Conservation (phyloP, 2,113 vertebrate genomes). For the Perca fluviatilis region DNA sequence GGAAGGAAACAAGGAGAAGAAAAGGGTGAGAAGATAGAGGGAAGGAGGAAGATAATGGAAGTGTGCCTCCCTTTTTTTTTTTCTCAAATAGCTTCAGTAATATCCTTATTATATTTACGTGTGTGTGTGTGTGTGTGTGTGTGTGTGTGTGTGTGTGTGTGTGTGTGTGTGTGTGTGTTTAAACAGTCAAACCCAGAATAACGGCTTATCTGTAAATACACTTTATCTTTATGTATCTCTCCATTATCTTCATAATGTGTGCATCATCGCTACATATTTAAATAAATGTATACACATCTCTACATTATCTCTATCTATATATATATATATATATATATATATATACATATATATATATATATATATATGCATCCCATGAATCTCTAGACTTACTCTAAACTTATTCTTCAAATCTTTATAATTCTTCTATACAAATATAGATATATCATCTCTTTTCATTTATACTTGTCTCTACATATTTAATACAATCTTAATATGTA, state of each 20-base stretch:
- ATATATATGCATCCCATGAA: neutral
- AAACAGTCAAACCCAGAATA: neutral
- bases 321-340: neutral
- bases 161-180: too few species aligned
- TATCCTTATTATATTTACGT: neutral
- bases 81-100: too few species aligned
- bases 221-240: too few species aligned
- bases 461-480: neutral
- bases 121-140: conserved; percentile 5
- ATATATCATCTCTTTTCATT: neutral
- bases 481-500: neutral
- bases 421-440: neutral
- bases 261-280: neutral
- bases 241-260: neutral
- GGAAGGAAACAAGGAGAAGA: neutral
- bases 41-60: conserved; percentile 20
- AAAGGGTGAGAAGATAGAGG: neutral
- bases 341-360: too few species aligned
- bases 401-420: neutral
- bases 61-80: conserved; percentile 7
- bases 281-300: neutral
- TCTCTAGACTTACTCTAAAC: neutral
- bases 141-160: conserved; percentile 10
- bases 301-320: neutral
- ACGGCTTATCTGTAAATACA: neutral